Conservation (phyloP, 2,797 vertebrate genomes). For the Arctocebus calabarensis region DNA sequence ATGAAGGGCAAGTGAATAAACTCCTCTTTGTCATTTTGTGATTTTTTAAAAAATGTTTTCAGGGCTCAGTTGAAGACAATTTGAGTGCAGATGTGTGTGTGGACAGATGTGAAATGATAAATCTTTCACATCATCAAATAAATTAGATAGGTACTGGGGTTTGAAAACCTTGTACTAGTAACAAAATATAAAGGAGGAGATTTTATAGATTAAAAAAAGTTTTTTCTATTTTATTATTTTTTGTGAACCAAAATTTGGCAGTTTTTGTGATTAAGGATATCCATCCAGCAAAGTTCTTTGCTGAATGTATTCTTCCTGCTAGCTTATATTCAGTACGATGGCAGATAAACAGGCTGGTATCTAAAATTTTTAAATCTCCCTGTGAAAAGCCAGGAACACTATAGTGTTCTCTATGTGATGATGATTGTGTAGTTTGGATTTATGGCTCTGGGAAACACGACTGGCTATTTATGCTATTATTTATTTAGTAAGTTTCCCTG, state of each 20-base stretch:
- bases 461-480: constrained; percentile 18
- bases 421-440: constrained; percentile 26
- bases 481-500: constrained; percentile 48
- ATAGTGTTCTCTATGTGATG: constrained; percentile 14
- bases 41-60: background rate
- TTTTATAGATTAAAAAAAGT: background rate
- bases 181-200: background rate
- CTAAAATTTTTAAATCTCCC: constrained; percentile 28
- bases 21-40: constrained; percentile 36
- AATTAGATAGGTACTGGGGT: background rate
- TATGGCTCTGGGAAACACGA: constrained; percentile 28
- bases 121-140: background rate
- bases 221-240: constrained; percentile 21
- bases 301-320: background rate
- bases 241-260: background rate
- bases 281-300: background rate
- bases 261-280: constrained; percentile 1
- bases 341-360: background rate
- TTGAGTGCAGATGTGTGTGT: background rate
- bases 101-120: background rate
- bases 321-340: background rate
- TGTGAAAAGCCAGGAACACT: constrained; percentile 29
- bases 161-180: constrained; percentile 8
- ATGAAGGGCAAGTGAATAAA: constrained; percentile 6
- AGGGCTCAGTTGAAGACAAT: constrained; percentile 33